Conservation (phyloP, 2,113 vertebrate species). For the Falcunculus frontatus region DNA sequence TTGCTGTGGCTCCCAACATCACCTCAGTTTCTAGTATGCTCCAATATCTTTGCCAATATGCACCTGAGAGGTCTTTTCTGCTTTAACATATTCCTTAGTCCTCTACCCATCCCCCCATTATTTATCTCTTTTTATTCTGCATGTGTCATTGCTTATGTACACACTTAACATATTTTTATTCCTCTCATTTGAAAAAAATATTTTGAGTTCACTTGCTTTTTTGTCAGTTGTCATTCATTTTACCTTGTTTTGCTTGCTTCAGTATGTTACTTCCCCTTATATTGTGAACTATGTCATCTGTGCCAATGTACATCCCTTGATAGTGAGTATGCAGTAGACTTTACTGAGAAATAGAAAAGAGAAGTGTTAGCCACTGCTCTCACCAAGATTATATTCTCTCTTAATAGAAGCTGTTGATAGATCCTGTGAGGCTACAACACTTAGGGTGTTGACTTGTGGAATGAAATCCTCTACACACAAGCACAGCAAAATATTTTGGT, state of each 20-base stretch:
- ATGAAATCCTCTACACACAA: constrained; percentile 79
- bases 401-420: constrained; percentile 81
- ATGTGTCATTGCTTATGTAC: constrained; percentile 51
- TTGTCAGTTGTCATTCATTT: constrained; percentile 72
- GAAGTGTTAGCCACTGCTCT: constrained; percentile 73
- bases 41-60: background rate
- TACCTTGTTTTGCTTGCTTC: constrained; percentile 70
- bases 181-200: constrained; percentile 60
- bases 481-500: constrained; percentile 89
- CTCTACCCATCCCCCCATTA: background rate
- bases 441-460: constrained; percentile 79
- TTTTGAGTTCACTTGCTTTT: constrained; percentile 65
- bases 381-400: constrained; percentile 75
- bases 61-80: constrained; percentile 20
- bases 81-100: background rate
- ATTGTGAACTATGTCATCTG: constrained; percentile 70
- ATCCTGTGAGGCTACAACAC: constrained; percentile 74
- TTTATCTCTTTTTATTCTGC: constrained; percentile 57
- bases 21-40: background rate
- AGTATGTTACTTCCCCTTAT: constrained; percentile 63
- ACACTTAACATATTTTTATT: constrained; percentile 69
- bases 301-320: constrained; percentile 66
- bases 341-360: constrained; percentile 74
- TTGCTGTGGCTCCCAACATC: background rate
- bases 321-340: constrained; percentile 68